These are phyloP conservation scores for Pampusana beccarii DNA, from an alignment of 2,113 vertebrate species.

Conservation along the genomic window DNA sequence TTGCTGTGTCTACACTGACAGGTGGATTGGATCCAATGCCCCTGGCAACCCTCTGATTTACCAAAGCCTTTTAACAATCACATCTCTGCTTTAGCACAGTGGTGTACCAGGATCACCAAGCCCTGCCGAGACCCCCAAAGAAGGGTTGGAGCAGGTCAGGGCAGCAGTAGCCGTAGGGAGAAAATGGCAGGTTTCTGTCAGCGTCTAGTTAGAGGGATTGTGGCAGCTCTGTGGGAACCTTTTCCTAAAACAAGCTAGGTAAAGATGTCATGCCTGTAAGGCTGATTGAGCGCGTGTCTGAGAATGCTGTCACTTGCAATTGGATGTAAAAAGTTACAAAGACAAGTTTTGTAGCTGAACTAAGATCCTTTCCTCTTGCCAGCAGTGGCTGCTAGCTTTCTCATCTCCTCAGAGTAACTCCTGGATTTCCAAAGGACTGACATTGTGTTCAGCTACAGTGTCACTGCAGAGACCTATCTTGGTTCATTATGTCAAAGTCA, in stretches of 20 bases:
- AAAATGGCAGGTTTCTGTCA: not conserved
- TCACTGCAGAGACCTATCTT: not conserved
- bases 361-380: not conserved
- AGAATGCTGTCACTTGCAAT: not conserved
- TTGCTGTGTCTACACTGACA: not conserved
- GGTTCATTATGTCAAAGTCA: not conserved
- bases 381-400: not conserved
- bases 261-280: not conserved
- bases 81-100: not conserved
- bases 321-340: not conserved
- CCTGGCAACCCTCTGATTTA: not conserved
- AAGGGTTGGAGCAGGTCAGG: not conserved
- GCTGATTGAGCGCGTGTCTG: not conserved
- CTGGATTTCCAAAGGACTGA: not conserved
- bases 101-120: not conserved
- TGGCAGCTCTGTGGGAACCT: not conserved
- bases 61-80: not conserved
- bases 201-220: not conserved
- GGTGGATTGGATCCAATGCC: not conserved
- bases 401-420: not conserved
- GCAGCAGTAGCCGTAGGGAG: not conserved
- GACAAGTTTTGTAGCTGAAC: not conserved
- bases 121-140: not conserved
- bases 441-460: fast-evolving
- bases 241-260: not conserved